phyloP scores from a whole-genome alignment of 2,113 vertebrate species.

The Oryzias javanicus region DNA sequence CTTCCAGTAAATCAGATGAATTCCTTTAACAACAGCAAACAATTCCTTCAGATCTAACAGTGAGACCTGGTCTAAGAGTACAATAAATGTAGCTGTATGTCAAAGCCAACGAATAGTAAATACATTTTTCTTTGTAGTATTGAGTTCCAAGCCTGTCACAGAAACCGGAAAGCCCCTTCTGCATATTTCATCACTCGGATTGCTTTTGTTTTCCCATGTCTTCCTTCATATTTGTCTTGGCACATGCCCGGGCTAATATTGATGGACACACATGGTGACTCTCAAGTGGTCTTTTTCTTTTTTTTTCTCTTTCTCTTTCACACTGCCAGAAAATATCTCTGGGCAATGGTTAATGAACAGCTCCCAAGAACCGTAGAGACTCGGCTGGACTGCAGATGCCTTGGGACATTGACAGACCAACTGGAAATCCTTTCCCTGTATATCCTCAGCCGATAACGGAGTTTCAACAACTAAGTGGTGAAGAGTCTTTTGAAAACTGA shows the following conservation, averaged over 20 bases:
- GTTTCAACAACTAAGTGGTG: too few species aligned
- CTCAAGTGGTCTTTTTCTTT: not conserved
- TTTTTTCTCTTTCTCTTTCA: slow-evolving; percentile 6
- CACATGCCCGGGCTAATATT: slow-evolving; percentile 15
- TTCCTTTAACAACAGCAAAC: slow-evolving; percentile 26
- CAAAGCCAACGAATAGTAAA: slow-evolving; percentile 65
- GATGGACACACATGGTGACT: slow-evolving; percentile 16
- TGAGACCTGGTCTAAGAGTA: slow-evolving; percentile 20
- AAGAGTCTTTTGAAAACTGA: too few species aligned
- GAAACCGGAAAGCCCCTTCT: slow-evolving; percentile 38
- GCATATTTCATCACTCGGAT: slow-evolving; percentile 25
- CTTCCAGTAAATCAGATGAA: not conserved
- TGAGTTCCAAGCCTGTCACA: slow-evolving; percentile 59
- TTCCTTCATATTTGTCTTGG: slow-evolving; percentile 14
- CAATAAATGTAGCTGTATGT: slow-evolving; percentile 56
- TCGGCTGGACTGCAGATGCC: slow-evolving; percentile 17
- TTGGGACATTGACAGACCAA: slow-evolving; percentile 2
- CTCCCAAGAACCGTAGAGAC: slow-evolving; percentile 1
- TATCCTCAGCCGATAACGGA: not conserved
- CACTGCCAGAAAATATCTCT: slow-evolving; percentile 9
- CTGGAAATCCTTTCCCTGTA: not conserved
- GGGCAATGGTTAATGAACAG: slow-evolving; percentile 24
- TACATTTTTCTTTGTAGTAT: slow-evolving; percentile 60
- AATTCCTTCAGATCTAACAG: slow-evolving; percentile 31
- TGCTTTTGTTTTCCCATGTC: slow-evolving; percentile 22